These are phyloP conservation scores for Idaea straminata DNA, from an alignment of 2,888 invertebrate species.

Conservation along the genomic window DNA sequence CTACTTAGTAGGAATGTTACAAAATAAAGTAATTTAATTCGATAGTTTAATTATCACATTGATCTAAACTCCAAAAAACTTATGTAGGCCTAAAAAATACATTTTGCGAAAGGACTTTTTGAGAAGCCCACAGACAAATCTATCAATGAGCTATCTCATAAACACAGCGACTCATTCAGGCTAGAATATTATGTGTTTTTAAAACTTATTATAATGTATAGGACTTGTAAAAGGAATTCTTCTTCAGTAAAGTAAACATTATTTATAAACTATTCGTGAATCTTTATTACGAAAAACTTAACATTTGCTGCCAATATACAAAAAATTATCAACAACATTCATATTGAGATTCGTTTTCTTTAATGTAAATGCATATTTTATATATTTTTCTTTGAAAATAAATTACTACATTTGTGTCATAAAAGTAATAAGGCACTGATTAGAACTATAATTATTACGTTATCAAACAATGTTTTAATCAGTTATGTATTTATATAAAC, in stretches of 20 bases:
- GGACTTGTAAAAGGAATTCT: too few species aligned
- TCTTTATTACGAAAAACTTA: slow-evolving; percentile 29
- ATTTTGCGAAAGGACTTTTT: too few species aligned
- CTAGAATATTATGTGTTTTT: too few species aligned
- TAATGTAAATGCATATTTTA: slow-evolving; percentile 20
- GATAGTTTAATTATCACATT: too few species aligned
- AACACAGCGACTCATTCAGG: too few species aligned
- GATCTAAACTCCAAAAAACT: too few species aligned
- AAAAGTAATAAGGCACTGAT: slow-evolving; percentile 1
- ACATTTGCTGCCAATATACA: slow-evolving; percentile 21
- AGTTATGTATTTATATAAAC: not conserved
- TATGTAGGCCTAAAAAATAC: too few species aligned
- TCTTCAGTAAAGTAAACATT: slow-evolving; percentile 14
- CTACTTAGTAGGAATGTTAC: too few species aligned
- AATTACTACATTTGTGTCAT: slow-evolving; percentile 1
- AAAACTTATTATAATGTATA: too few species aligned
- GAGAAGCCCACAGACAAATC: too few species aligned
- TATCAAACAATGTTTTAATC: not conserved
- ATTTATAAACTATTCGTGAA: slow-evolving; percentile 17
- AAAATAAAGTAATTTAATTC: too few species aligned
- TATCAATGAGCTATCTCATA: too few species aligned
- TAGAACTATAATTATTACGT: not conserved
- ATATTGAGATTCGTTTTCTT: slow-evolving; percentile 17
- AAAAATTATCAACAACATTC: slow-evolving; percentile 11
- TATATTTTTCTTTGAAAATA: slow-evolving; percentile 6